Percentiles rank a stretch among this genome's conserved stretches.
Evolutionary conservation across 2,113 vertebrate genomes (phyloP).

Genomic region (Ceratotherium simum): DNA sequence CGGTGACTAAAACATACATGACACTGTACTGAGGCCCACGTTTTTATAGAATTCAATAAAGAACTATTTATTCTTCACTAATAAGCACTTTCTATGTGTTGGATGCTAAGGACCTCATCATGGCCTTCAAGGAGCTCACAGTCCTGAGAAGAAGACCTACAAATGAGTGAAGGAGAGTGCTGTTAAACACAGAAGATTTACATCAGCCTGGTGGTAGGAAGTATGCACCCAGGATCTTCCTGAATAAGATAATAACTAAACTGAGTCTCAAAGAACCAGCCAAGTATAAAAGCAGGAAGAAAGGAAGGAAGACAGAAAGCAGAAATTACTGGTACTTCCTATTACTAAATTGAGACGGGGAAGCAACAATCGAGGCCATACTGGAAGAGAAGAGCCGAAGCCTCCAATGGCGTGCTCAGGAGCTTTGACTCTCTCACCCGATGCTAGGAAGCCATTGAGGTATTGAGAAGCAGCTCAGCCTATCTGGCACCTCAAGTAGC

Average conservation of each 20-base stretch:
- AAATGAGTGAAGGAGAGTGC: background rate
- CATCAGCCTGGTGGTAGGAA: background rate
- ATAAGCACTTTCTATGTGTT: background rate
- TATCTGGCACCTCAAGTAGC: background rate
- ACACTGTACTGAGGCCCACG: background rate
- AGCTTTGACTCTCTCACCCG: background rate
- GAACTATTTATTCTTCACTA: background rate
- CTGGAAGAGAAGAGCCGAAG: background rate
- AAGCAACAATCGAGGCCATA: background rate
- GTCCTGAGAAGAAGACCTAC: background rate
- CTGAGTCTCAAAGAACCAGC: background rate
- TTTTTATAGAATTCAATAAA: background rate
- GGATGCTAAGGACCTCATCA: background rate
- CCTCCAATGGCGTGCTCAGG: background rate
- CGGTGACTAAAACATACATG: background rate
- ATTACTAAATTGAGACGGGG: background rate
- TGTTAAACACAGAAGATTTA: background rate
- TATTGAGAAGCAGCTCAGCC: background rate
- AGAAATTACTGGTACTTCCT: background rate
- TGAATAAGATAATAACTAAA: background rate
- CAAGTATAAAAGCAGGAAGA: background rate
- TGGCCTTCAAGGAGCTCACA: background rate
- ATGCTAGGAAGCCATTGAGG: background rate
- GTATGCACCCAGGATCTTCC: background rate
- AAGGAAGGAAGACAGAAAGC: background rate